Evolutionary conservation across 2,797 vertebrate species (phyloP), one percentile per base, ranked within the genome.

Genomic region (Ceryle rudis): DNA sequence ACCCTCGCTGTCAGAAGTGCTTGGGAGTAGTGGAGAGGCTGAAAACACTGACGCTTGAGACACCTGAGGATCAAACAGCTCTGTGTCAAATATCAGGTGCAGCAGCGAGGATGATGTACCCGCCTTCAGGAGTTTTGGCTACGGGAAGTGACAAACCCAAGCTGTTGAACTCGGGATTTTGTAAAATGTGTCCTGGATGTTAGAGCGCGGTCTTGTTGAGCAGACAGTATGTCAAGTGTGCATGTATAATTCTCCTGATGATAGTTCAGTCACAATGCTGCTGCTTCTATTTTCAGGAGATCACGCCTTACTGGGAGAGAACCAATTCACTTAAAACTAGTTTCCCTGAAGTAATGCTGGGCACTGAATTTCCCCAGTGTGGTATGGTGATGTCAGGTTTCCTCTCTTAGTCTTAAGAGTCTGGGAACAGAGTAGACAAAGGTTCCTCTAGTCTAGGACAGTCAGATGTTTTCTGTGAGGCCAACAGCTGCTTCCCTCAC

Each of bases 1-100:
- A 7, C 26, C 42, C 4, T 22, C 4, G 0, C 14, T 70, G 57
- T 9, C 42, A 4, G 19, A 20, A 14, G 70, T 4, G 29, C 19
- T 7, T 28, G 86, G 17, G 66, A 72, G 46, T 4, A 49, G 49
- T 1, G 8, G 18, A 55, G 89, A 84, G 47, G 60, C 14, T 65
- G 92, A 39, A 41, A 42, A 49, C 11, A 7, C 2, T 60, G 72
- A 55, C 46, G 83, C 41, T 60, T 62, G 29, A 70, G 51, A 13
- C 9, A 55, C 14, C 55, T 13, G 47, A 72, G 23, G 46, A 47
- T 47, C 7, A 4, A 31, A 31, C 3, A 39, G 8, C 16, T 33
- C 19, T 26, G 37, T 35, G 28, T 47, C 9, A 18, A 26, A 1
- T 15, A 8, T 2, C 3, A 3, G 25, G 18, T 10, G 57, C 44